Conservation (phyloP, 2,113 vertebrate species). For the Catharus fuscescens region DNA sequence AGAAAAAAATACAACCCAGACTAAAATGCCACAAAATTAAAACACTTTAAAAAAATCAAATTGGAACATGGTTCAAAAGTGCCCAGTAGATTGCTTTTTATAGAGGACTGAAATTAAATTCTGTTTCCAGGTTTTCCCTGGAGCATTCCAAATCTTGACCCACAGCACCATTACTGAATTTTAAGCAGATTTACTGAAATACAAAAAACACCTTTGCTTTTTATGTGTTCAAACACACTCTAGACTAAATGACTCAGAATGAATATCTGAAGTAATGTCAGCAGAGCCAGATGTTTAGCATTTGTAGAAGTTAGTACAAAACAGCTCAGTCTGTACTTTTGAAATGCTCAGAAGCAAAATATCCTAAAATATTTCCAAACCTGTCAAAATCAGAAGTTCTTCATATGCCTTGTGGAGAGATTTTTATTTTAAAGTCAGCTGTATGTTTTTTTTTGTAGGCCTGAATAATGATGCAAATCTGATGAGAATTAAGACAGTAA, state of each 20-base stretch:
- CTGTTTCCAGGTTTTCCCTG: neutral
- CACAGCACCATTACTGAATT: neutral
- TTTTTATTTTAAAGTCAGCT: neutral
- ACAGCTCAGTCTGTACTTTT: neutral
- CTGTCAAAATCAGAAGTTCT: neutral
- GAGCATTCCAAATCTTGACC: neutral
- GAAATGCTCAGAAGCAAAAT: constrained; percentile 23
- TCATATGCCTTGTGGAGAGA: neutral
- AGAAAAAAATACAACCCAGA: neutral
- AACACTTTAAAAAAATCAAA: neutral
- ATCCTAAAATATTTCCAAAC: neutral
- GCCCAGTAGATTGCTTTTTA: neutral
- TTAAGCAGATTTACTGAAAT: neutral
- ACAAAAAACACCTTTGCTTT: neutral
- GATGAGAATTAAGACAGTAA: constrained; percentile 61
- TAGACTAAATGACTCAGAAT: neutral
- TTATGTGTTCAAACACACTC: neutral
- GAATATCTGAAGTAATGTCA: constrained; percentile 2
- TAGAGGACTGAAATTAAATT: neutral
- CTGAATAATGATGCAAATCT: constrained; percentile 48
- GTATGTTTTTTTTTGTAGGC: neutral
- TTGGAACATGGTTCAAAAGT: neutral
- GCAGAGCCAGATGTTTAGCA: constrained; percentile 11
- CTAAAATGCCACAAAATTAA: neutral
- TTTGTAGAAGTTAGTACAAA: constrained; percentile 6